phyloP scores from a whole-genome alignment of 2,797 vertebrate genomes.

The Esox masquinongy region DNA sequence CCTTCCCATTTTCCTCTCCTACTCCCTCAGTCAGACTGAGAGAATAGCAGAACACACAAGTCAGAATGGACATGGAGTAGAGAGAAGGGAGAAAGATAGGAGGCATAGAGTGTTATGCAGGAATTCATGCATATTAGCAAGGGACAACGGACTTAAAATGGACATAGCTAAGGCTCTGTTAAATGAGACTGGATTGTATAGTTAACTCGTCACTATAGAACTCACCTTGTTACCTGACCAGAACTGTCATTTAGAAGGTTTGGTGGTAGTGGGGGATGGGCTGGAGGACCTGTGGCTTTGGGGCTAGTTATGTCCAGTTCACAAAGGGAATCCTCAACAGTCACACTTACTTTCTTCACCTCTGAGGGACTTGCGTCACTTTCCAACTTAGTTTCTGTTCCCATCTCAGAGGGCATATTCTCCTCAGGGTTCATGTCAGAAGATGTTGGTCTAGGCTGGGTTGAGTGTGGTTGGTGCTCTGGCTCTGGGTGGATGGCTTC shows the following conservation, averaged over 20 bases:
- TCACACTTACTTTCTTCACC: background rate
- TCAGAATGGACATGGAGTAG: background rate
- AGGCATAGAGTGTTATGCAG: conserved; percentile 10
- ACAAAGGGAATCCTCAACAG: conserved; percentile 4
- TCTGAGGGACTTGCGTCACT: conserved; percentile 10
- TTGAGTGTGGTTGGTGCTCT: background rate
- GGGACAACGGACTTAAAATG: conserved; percentile 16
- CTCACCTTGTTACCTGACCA: conserved; percentile 54
- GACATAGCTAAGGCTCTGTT: background rate
- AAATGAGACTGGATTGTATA: background rate
- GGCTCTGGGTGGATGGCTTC: conserved; percentile 4
- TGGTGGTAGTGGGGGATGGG: conserved; percentile 73
- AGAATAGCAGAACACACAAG: conserved; percentile 43
- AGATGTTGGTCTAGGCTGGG: background rate
- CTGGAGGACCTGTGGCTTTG: conserved; percentile 64
- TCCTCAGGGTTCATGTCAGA: conserved; percentile 9
- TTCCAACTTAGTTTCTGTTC: background rate
- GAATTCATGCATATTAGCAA: conserved; percentile 17
- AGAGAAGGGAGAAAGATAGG: conserved; percentile 1
- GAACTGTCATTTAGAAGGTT: conserved; percentile 33
- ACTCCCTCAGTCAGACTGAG: conserved; percentile 66
- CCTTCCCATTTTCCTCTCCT: conserved; percentile 64
- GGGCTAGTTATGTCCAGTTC: conserved; percentile 13
- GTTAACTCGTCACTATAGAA: background rate
- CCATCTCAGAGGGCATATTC: conserved; percentile 8